phyloP scores from a whole-genome alignment of 2,797 vertebrate species.

The Pipistrellus kuhlii region DNA sequence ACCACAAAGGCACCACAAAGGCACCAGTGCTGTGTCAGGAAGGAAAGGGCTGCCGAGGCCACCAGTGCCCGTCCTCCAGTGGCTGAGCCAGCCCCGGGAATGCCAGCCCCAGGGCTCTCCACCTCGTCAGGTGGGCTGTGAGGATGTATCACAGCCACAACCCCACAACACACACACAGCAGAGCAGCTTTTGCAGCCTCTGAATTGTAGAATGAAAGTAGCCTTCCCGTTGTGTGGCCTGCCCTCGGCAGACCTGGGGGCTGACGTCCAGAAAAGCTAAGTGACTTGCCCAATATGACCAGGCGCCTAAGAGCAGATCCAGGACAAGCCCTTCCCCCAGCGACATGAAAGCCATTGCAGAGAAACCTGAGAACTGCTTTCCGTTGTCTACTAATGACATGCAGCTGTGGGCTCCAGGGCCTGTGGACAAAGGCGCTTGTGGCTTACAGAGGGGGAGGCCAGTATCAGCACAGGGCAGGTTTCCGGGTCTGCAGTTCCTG shows the following conservation, averaged over 20 bases:
- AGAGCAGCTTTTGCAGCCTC: neutral
- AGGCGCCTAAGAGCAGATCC: too few species aligned
- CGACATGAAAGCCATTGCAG: fast-evolving
- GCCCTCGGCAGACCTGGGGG: neutral
- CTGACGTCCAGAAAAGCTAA: neutral
- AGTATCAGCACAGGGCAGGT: neutral
- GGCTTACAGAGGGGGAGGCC: too few species aligned
- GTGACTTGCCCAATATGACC: fast-evolving
- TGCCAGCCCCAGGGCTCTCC: neutral
- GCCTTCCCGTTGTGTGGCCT: fast-evolving
- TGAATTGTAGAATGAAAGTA: neutral
- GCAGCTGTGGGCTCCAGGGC: neutral
- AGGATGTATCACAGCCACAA: conserved; percentile 45
- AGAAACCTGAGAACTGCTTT: neutral
- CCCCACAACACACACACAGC: fast-evolving
- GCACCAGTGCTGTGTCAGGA: neutral
- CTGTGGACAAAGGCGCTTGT: fast-evolving
- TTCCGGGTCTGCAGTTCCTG: fast-evolving
- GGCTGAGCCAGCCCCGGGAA: neutral
- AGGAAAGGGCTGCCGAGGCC: neutral
- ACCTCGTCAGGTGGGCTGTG: fast-evolving
- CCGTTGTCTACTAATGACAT: fast-evolving
- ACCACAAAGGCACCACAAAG: neutral
- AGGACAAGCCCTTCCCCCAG: fast-evolving
- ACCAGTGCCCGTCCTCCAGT: fast-evolving